Conservation (phyloP, 1,140 invertebrate species). For the Cyphomyrmex costatus region DNA sequence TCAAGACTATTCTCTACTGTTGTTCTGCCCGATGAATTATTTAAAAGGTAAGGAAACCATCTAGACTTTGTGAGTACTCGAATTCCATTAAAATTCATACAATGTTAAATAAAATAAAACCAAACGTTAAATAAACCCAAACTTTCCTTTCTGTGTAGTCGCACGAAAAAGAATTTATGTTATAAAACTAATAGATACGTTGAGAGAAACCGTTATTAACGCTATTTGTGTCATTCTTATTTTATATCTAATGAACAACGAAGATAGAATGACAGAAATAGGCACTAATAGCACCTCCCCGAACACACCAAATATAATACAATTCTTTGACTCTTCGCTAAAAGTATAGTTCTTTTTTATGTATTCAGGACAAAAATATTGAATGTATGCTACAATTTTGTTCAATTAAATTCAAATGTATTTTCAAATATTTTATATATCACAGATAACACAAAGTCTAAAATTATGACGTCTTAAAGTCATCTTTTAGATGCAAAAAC, state of each 20-base stretch:
- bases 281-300: no score
- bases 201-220: no score
- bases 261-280: no score
- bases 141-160: constrained; percentile 56
- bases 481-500: no score
- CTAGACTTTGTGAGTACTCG: neutral
- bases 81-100: neutral
- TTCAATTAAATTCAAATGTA: neutral
- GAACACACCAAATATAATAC: no score
- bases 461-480: no score
- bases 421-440: neutral
- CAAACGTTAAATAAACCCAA: constrained; percentile 40
- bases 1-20: neutral
- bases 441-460: no score
- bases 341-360: neutral
- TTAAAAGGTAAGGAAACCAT: neutral
- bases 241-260: no score
- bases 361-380: neutral
- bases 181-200: no score
- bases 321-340: constrained; percentile 5
- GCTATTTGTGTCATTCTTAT: no score
- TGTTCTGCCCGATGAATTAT: neutral
- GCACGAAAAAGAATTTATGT: constrained; percentile 48
- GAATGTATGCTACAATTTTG: neutral
- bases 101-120: no score